A percentile compares a stretch with the other conserved stretches of the same genome.
Conservation (phyloP, 2,888 invertebrate genomes). For the Pheosia gnoma region DNA sequence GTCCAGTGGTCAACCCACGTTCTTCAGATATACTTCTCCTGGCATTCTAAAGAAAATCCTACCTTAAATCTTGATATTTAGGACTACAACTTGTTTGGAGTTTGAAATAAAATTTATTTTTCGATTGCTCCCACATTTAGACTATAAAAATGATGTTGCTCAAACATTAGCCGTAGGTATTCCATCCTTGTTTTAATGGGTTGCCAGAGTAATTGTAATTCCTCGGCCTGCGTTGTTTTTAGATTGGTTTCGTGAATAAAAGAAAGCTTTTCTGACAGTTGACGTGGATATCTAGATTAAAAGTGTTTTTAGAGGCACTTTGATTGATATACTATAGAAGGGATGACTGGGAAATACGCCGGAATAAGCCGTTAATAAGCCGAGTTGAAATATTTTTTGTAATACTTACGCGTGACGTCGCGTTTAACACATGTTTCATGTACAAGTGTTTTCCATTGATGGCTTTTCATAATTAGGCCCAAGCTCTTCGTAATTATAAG, state of each 20-base stretch:
- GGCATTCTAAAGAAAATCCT: conserved; percentile 19
- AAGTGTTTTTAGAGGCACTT: conserved; percentile 5
- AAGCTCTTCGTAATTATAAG: too few species aligned
- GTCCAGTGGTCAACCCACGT: conserved; percentile 51
- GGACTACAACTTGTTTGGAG: conserved; percentile 24
- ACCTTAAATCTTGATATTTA: conserved; percentile 22
- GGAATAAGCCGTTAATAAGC: too few species aligned
- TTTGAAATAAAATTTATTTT: conserved; percentile 33
- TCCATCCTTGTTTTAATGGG: conserved; percentile 20
- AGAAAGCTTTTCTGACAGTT: conserved; percentile 8
- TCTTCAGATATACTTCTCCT: conserved; percentile 32
- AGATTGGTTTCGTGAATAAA: conserved; percentile 13
- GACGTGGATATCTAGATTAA: conserved; percentile 5
- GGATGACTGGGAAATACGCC: neutral
- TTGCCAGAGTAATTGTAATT: conserved; percentile 24
- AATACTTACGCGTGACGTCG: too few species aligned
- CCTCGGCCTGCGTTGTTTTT: conserved; percentile 12
- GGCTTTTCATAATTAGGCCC: too few species aligned
- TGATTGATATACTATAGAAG: neutral
- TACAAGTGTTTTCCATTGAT: too few species aligned
- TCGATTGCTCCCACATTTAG: conserved; percentile 36
- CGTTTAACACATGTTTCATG: too few species aligned
- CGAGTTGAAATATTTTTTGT: too few species aligned
- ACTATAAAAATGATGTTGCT: conserved; percentile 38
- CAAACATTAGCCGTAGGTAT: conserved; percentile 34